phyloP scores from a whole-genome alignment of 2,113 vertebrate genomes.

The Ciconia stormi region DNA sequence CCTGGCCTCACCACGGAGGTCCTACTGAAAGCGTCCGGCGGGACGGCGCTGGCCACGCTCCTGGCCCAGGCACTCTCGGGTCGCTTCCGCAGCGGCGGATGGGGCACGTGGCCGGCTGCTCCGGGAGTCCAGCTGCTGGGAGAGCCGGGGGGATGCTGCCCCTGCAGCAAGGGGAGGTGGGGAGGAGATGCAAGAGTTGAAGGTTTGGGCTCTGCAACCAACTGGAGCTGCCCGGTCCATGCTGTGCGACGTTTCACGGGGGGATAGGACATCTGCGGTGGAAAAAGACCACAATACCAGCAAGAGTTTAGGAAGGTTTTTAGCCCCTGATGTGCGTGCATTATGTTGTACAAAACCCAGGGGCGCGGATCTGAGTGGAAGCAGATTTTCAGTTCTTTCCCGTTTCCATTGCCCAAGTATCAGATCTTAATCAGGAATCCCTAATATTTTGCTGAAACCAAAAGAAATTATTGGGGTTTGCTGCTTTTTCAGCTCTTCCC shows the following conservation, averaged over 20 bases:
- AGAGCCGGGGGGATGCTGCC: neutral
- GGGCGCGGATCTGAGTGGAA: neutral
- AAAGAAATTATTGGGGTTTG: neutral
- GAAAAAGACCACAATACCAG: neutral
- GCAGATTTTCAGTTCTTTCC: neutral
- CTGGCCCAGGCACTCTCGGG: slow-evolving; percentile 21
- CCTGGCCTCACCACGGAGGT: neutral
- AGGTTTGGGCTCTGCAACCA: neutral
- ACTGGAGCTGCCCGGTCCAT: slow-evolving; percentile 31
- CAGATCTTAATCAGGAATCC: neutral
- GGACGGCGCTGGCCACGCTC: neutral
- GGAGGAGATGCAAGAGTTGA: neutral
- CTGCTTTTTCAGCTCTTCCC: neutral
- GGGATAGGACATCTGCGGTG: slow-evolving; percentile 22
- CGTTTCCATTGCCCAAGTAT: neutral
- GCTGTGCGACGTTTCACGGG: neutral
- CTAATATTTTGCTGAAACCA: neutral
- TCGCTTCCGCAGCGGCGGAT: neutral
- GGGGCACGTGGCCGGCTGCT: neutral
- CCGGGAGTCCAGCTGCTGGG: neutral
- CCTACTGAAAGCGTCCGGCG: neutral
- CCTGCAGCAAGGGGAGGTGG: slow-evolving; percentile 26
- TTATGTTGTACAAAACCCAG: rapidly evolving
- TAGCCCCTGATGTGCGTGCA: rapidly evolving
- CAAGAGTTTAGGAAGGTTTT: too few relatives aligned